Evolutionary conservation across 2,888 invertebrate genomes (phyloP).

Genomic region (Dexiosoma caninum): DNA sequence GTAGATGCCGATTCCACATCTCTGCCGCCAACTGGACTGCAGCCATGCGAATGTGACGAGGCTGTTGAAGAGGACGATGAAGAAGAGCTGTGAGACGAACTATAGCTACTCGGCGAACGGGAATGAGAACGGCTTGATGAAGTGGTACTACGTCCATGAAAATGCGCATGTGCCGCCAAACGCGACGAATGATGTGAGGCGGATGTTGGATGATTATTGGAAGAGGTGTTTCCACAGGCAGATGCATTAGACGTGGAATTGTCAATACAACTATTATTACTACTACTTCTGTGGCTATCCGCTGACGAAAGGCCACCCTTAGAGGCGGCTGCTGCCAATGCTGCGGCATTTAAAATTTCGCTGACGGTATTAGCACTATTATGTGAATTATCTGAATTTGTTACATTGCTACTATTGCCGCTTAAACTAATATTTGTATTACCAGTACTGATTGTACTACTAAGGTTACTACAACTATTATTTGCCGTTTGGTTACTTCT

Average conservation of each 20-base stretch:
- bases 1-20: slow-evolving; percentile 68
- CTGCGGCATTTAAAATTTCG: slow-evolving; percentile 75
- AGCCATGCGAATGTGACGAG: slow-evolving; percentile 77
- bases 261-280: slow-evolving; percentile 75
- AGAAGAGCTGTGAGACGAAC: slow-evolving; percentile 77
- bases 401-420: slow-evolving; percentile 70
- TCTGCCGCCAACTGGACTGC: slow-evolving; percentile 76
- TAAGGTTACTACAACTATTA: slow-evolving; percentile 67
- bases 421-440: slow-evolving; percentile 75
- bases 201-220: slow-evolving; percentile 59
- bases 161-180: slow-evolving; percentile 65
- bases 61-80: slow-evolving; percentile 73
- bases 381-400: slow-evolving; percentile 57
- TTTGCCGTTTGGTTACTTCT: slow-evolving; percentile 66
- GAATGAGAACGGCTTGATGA: slow-evolving; percentile 81
- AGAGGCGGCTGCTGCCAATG: slow-evolving; percentile 66
- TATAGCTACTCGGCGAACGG: slow-evolving; percentile 78
- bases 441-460: slow-evolving; percentile 77
- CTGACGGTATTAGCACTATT: slow-evolving; percentile 62
- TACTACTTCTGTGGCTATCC: slow-evolving; percentile 45
- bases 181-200: slow-evolving; percentile 66
- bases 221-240: slow-evolving; percentile 41
- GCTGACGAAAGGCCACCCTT: slow-evolving; percentile 21
- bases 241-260: slow-evolving; percentile 51
- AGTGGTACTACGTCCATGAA: slow-evolving; percentile 78